phyloP scores from a whole-genome alignment of 2,797 vertebrate genomes.

The Anableps anableps region DNA sequence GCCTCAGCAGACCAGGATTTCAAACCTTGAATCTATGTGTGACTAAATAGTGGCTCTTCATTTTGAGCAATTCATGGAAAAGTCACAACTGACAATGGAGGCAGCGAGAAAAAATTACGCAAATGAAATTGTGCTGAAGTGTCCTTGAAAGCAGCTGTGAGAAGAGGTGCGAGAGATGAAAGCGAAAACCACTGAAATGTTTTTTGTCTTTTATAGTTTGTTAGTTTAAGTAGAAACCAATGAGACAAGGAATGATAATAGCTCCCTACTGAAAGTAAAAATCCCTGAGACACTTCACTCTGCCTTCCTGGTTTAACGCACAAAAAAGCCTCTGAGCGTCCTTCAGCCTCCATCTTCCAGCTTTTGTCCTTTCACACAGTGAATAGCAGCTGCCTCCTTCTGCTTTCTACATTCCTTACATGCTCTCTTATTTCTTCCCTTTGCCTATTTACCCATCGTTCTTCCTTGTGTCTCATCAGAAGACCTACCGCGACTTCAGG shows the following conservation, averaged over 20 bases:
- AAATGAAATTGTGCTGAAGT: conserved; percentile 7
- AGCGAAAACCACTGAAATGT: conserved; percentile 52
- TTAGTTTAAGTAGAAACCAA: conserved; percentile 56
- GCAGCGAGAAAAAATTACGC: conserved; percentile 21
- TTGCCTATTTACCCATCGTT: conserved; percentile 7
- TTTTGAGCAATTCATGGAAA: conserved; percentile 25
- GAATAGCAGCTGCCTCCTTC: conserved; percentile 28
- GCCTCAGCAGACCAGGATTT: background rate
- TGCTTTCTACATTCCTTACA: conserved; percentile 49
- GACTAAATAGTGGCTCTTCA: conserved; percentile 4
- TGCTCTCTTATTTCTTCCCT: conserved; percentile 26
- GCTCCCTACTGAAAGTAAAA: conserved; percentile 53
- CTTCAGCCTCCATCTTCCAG: conserved; percentile 59
- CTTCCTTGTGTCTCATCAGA: conserved; percentile 76
- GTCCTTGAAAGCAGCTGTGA: conserved; percentile 61
- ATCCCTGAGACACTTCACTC: conserved; percentile 28
- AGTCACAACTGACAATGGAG: conserved; percentile 24
- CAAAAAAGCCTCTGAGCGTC: conserved; percentile 56
- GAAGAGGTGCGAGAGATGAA: conserved; percentile 33
- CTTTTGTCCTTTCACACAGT: conserved; percentile 51
- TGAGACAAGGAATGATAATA: conserved; percentile 51
- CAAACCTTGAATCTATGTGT: background rate
- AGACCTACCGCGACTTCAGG: conserved; percentile 95
- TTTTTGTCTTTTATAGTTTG: conserved; percentile 62
- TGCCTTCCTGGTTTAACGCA: conserved; percentile 27